phyloP scores from a whole-genome alignment of 2,113 vertebrate genomes.

The Cervus canadensis region DNA sequence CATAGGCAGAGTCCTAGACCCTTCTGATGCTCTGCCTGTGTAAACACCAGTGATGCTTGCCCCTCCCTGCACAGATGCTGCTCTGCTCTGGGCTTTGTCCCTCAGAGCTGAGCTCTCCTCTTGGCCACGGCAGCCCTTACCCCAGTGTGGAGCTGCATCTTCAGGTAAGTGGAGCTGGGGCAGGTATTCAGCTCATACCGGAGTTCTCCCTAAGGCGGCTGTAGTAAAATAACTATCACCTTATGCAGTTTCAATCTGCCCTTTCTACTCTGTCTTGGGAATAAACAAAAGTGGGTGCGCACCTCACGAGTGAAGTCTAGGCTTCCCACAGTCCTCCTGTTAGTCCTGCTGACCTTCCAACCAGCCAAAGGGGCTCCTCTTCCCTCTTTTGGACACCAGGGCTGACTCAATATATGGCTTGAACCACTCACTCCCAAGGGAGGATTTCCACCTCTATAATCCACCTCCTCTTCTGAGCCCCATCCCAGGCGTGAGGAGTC shows the following conservation, averaged over 20 bases:
- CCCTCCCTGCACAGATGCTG: background rate
- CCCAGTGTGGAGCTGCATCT: background rate
- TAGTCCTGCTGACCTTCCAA: background rate
- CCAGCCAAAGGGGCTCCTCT: background rate
- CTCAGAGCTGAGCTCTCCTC: background rate
- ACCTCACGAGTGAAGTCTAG: background rate
- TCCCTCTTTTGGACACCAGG: background rate
- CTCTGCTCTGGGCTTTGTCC: background rate
- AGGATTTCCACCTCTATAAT: background rate
- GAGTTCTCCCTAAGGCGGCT: background rate
- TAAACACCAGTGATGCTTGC: background rate
- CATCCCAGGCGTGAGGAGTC: background rate
- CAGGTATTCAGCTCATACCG: background rate
- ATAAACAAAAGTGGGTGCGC: background rate
- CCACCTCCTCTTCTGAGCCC: background rate
- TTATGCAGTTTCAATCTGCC: background rate
- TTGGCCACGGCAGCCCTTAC: background rate
- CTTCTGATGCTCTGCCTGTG: background rate
- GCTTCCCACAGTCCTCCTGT: background rate
- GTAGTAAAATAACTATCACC: background rate
- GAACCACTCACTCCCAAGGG: background rate
- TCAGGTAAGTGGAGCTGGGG: background rate
- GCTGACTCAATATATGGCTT: background rate
- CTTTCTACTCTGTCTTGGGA: background rate
- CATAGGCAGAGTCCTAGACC: background rate